A percentile compares a stretch with the other conserved stretches of the same genome.
These are phyloP conservation scores for Heliconius melpomene DNA, from an alignment of 1,140 invertebrate species.

Conservation along the genomic window DNA sequence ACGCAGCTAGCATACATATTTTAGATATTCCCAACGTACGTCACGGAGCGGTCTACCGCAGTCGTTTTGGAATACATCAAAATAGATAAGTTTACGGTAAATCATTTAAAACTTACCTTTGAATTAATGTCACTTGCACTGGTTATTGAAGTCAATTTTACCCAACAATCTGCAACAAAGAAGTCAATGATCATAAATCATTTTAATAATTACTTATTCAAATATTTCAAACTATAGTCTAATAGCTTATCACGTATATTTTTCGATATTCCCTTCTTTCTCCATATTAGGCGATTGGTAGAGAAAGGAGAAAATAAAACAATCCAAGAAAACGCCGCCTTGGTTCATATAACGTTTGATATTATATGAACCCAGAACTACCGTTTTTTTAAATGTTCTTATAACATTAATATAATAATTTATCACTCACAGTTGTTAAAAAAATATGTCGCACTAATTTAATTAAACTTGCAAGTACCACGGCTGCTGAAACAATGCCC, in stretches of 20 bases:
- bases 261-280: too few relatives aligned
- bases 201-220: too few relatives aligned
- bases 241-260: too few relatives aligned
- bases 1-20: constrained; percentile 26
- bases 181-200: not conserved
- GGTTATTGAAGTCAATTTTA: not conserved
- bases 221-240: too few relatives aligned
- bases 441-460: not conserved
- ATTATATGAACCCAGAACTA: too few relatives aligned
- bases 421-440: not conserved
- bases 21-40: constrained; percentile 27
- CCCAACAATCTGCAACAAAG: constrained; percentile 43
- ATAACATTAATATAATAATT: too few relatives aligned
- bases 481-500: constrained; percentile 2
- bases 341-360: too few relatives aligned
- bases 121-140: not conserved
- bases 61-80: constrained; percentile 18
- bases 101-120: not conserved
- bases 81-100: not conserved
- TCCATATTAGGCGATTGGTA: too few relatives aligned
- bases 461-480: constrained; percentile 1
- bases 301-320: too few relatives aligned
- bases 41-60: constrained; percentile 6
- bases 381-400: too few relatives aligned
- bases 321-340: too few relatives aligned